phyloP scores from a whole-genome alignment of 2,888 invertebrate species.

The Strigamia crassipes region DNA sequence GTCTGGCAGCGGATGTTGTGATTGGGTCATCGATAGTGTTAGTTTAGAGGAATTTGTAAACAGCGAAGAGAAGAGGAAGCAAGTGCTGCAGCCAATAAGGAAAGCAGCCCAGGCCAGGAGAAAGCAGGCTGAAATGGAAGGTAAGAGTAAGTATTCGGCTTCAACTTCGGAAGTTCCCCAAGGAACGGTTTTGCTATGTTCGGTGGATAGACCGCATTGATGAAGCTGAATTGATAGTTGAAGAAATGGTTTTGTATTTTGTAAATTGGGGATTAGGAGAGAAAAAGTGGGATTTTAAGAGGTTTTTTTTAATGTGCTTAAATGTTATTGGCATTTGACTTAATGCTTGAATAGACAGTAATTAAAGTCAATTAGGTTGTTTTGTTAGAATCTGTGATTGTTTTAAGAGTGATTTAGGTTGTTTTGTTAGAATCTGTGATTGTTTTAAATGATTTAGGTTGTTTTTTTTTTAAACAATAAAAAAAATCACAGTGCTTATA shows the following conservation, averaged over 20 bases:
- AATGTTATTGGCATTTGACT: constrained; percentile 17
- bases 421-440: not conserved
- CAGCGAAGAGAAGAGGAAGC: not conserved
- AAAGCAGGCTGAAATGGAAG: not conserved
- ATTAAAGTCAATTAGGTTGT: constrained; percentile 7
- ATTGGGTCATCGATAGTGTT: not conserved
- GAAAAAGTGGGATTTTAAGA: not conserved
- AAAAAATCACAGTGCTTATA: too few species aligned
- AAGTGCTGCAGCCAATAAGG: not conserved
- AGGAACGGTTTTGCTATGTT: not conserved
- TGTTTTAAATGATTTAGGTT: not conserved
- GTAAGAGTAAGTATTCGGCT: not conserved
- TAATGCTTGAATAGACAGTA: constrained; percentile 6
- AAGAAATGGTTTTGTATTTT: not conserved
- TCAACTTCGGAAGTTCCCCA: not conserved
- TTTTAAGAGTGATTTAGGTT: not conserved
- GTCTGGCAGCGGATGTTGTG: not conserved
- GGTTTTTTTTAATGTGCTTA: not conserved
- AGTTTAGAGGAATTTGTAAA: constrained; percentile 10
- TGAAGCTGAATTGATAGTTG: not conserved
- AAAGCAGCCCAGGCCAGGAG: not conserved
- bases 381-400: not conserved
- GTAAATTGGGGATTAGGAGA: not conserved
- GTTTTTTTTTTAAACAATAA: too few species aligned
- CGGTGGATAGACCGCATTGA: not conserved